Evolutionary conservation across 2,113 vertebrate species (phyloP).

Genomic region (Papio anubis): DNA sequence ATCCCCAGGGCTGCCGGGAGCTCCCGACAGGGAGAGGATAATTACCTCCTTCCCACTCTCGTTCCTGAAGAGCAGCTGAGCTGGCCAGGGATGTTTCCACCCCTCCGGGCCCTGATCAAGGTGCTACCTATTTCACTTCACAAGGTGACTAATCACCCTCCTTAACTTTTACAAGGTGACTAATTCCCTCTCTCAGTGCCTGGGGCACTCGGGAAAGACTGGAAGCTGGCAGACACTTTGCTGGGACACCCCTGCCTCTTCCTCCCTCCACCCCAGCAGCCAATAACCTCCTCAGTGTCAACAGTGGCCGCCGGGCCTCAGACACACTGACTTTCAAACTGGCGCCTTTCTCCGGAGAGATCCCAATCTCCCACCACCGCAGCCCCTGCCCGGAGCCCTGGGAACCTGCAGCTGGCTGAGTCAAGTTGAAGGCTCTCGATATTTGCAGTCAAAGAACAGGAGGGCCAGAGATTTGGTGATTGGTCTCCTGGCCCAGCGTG

Average conservation of each 20-base stretch:
- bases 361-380: background rate
- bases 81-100: background rate
- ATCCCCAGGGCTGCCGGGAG: background rate
- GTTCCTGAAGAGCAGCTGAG: slow-evolving; percentile 61
- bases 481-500: background rate
- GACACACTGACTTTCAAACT: background rate
- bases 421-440: background rate
- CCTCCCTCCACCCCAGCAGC: background rate
- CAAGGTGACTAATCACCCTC: slow-evolving; percentile 61
- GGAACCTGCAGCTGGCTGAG: background rate
- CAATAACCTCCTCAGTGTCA: background rate
- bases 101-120: slow-evolving; percentile 51
- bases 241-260: background rate
- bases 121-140: background rate
- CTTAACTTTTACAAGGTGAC: slow-evolving; percentile 63
- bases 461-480: background rate
- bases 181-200: slow-evolving; percentile 38
- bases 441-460: background rate
- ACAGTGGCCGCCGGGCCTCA: background rate
- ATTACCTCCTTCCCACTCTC: background rate
- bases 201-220: background rate
- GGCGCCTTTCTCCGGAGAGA: background rate
- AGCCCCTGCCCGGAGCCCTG: too few species aligned
- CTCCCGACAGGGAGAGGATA: background rate
- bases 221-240: background rate